Percentiles rank a stretch among this genome's conserved stretches.
phyloP scores from a whole-genome alignment of 2,888 invertebrate genomes.

The Flexamia atlantica region DNA sequence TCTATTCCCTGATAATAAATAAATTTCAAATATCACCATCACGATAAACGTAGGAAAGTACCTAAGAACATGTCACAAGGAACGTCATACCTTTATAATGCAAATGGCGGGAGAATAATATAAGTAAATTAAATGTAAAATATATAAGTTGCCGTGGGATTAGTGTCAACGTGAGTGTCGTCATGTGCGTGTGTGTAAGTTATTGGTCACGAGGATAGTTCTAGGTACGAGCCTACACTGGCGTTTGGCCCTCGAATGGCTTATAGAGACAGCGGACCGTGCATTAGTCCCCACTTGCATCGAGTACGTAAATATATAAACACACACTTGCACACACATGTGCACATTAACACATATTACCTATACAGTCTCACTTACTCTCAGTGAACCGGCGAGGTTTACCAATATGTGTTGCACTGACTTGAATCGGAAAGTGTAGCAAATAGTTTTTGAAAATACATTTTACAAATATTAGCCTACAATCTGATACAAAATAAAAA shows the following conservation, averaged over 20 bases:
- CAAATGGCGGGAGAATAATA: constrained; percentile 1
- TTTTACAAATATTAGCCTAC: too few relatives aligned
- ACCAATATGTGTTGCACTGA: too few relatives aligned
- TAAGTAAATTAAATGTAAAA: constrained; percentile 33
- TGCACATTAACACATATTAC: neutral
- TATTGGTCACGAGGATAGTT: constrained; percentile 19
- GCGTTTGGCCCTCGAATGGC: neutral
- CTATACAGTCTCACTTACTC: neutral
- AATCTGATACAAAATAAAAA: too few relatives aligned
- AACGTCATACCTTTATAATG: neutral
- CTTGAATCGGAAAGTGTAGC: too few relatives aligned
- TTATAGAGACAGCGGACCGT: constrained; percentile 14
- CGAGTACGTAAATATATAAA: neutral
- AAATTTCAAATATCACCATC: too few relatives aligned
- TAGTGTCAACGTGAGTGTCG: constrained; percentile 12
- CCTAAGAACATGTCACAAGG: neutral
- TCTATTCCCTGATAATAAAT: too few relatives aligned
- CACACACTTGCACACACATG: neutral
- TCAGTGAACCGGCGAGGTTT: too few relatives aligned
- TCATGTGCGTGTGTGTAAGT: constrained; percentile 24
- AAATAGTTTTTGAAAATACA: too few relatives aligned
- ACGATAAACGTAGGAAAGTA: neutral
- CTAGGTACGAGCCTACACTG: neutral
- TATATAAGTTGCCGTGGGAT: constrained; percentile 32
- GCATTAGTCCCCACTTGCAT: neutral